Base-by-base conservation (phyloP, 2,113 vertebrate genomes). In the Clarias magur region DNA sequence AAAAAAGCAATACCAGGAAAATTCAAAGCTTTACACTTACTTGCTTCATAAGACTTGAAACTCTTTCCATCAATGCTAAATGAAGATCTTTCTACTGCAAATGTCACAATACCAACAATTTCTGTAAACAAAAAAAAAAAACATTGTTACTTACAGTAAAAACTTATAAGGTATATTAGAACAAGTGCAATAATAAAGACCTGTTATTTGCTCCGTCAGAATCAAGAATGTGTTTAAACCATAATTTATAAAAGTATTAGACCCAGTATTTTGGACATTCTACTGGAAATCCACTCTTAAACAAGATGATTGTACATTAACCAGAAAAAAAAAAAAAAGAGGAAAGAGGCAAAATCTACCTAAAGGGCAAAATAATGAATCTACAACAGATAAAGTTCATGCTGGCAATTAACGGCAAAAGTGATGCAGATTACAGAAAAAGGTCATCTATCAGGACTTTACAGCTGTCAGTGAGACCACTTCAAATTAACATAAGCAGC, bases 311-410 rank as follows among this genome's bases (percentile, higher is more conserved):
- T 70, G 57, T 75, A 88, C 79, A 86, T 87, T 42, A 67, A 84
- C 34, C 30, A 78, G 63, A n/a, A 88, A 42, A 82, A 70, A 84
- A n/a, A 88, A 42, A 82, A 48, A 9, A 60, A 70, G 19, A 27
- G 54, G 75, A 27, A 30, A 82, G 59, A 82, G 59, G 65, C 19
- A 60, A 72, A 84, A 87, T 67, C 73, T 75, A 81, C 68, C 54
- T 62, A 87, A 85, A 78, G 80, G 84, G 84, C 60, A 86, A 38
- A 70, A 86, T 90, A 91, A 92, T 90, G 84, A 90, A 88, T 87
- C 83, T 57, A 89, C 86, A 68, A 90, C 56, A 86, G 82, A 87
- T 84, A 91, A 93, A 93, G 91, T 93, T 92, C 91, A 93, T 63
- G 2, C 34, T 19, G 84, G 90, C 88, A 91, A 91, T 93, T 93